Evolutionary conservation across 1,140 invertebrate genomes (phyloP).

Genomic region (Pseudomyrmex concolor): DNA sequence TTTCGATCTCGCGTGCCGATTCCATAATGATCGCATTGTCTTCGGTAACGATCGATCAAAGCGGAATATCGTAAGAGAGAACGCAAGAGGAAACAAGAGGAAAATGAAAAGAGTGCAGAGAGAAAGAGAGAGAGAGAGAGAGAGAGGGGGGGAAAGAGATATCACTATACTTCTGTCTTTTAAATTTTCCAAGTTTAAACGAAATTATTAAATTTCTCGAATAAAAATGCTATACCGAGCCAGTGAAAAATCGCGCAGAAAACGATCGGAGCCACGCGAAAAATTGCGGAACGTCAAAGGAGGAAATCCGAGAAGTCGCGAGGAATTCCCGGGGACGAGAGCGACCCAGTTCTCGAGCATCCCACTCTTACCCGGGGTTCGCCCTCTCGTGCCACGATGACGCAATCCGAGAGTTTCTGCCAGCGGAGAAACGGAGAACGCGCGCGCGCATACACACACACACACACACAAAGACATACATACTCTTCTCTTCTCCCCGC

Average conservation of each 20-base stretch:
- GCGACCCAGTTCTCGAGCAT: conserved; percentile 73
- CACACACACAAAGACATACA: too few relatives aligned
- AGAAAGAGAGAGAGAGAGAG: conserved; percentile 27
- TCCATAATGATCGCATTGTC: conserved; percentile 50
- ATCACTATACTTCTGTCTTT: too few relatives aligned
- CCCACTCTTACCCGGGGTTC: conserved; percentile 31
- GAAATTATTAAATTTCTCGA: too few relatives aligned
- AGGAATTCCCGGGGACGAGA: conserved; percentile 50
- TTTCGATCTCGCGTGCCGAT: conserved; percentile 60
- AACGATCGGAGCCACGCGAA: background rate
- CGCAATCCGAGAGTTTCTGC: conserved; percentile 63
- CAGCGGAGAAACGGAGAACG: conserved; percentile 19
- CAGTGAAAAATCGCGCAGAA: too few relatives aligned
- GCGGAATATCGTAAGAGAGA: background rate
- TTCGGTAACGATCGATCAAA: conserved; percentile 2
- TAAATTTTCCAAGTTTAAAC: too few relatives aligned
- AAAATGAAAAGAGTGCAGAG: background rate
- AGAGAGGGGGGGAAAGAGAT: background rate
- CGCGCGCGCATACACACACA: too few relatives aligned
- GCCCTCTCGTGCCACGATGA: conserved; percentile 62
- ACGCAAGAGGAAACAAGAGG: background rate
- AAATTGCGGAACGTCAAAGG: background rate
- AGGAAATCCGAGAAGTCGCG: background rate
- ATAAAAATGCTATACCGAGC: too few relatives aligned
- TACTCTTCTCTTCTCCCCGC: background rate